Evolutionary conservation across 2,113 vertebrate species (phyloP).

Genomic region (Paralichthys olivaceus): DNA sequence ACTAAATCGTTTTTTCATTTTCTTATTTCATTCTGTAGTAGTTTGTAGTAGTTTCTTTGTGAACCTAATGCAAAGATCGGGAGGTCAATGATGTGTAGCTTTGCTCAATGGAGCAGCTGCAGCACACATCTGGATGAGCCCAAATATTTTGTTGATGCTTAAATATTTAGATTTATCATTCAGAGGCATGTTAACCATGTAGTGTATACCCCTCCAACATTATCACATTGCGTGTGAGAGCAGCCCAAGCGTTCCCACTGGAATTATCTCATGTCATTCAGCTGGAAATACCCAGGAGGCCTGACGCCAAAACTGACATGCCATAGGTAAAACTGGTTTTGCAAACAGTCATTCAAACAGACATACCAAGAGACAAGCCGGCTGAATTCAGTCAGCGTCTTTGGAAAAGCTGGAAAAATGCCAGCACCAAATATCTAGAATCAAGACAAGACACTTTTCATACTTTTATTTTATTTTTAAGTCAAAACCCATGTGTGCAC

Average conservation of each 20-base stretch:
- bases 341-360: neutral
- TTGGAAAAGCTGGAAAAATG: neutral
- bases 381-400: neutral
- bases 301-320: neutral
- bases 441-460: neutral
- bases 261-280: conserved; percentile 20
- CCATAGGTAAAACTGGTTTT: neutral
- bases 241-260: neutral
- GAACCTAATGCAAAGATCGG: neutral
- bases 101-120: neutral
- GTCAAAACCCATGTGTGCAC: conserved; percentile 3
- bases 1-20: neutral
- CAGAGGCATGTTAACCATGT: neutral
- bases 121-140: neutral
- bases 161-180: conserved; percentile 12
- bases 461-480: conserved; percentile 59
- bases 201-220: neutral
- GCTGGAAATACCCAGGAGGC: conserved; percentile 8
- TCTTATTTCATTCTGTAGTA: neutral
- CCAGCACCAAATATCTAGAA: neutral
- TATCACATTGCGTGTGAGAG: neutral
- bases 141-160: conserved; percentile 20
- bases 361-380: neutral
- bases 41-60: neutral
- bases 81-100: neutral